phyloP scores from a whole-genome alignment of 1,140 invertebrate species.

The Lepidurus arcticus region DNA sequence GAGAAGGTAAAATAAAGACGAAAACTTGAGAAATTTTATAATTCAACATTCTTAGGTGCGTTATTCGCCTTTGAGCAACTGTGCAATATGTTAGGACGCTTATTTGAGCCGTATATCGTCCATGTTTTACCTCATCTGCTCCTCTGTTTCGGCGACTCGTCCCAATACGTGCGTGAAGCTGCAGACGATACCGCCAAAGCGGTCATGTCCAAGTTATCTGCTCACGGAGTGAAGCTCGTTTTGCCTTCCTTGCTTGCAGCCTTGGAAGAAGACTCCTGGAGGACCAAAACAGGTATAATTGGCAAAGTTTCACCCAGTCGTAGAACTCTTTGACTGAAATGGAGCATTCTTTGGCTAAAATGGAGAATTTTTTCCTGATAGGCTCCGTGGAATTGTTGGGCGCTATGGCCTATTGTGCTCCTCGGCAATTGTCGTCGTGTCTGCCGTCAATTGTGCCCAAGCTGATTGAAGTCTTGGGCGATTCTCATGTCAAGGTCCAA shows the following conservation, averaged over 20 bases:
- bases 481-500: slow-evolving; percentile 98
- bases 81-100: slow-evolving; percentile 84
- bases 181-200: slow-evolving; percentile 91
- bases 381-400: slow-evolving; percentile 93
- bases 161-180: slow-evolving; percentile 82
- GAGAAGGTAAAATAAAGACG: slow-evolving; percentile 65
- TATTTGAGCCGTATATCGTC: slow-evolving; percentile 98
- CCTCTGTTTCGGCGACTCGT: slow-evolving; percentile 91
- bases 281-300: slow-evolving; percentile 83
- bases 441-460: slow-evolving; percentile 98
- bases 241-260: slow-evolving; percentile 82
- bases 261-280: slow-evolving; percentile 95
- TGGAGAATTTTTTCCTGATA: slow-evolving; percentile 41
- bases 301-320: not conserved
- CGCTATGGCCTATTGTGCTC: slow-evolving; percentile 96
- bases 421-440: slow-evolving; percentile 95
- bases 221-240: slow-evolving; percentile 94
- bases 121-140: slow-evolving; percentile 92
- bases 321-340: not conserved
- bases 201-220: slow-evolving; percentile 86
- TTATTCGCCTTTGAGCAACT: slow-evolving; percentile 97
- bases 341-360: not conserved
- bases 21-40: not conserved
- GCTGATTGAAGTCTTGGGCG: slow-evolving; percentile 91
- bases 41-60: slow-evolving; percentile 57